Conservation (phyloP, 1,140 invertebrate genomes). For the Meloidogyne exigua region DNA sequence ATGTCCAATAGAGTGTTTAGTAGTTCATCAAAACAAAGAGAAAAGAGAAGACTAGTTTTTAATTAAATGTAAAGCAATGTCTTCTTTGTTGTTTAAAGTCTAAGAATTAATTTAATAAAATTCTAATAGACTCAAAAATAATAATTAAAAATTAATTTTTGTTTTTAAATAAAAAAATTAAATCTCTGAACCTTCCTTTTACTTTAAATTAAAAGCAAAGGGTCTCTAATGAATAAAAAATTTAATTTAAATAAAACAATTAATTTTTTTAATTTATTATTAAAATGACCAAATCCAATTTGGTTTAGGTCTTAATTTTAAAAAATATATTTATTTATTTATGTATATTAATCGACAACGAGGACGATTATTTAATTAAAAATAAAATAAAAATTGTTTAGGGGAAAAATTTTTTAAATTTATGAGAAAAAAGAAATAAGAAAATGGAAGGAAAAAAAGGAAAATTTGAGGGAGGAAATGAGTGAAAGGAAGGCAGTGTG, state of each 20-base stretch:
- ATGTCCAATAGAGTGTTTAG: too few species aligned
- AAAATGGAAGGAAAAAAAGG: neutral
- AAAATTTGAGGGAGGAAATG: neutral
- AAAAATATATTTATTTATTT: neutral
- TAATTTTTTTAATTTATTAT: too few species aligned
- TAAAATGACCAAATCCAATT: neutral
- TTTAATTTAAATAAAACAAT: too few species aligned
- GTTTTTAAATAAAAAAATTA: too few species aligned
- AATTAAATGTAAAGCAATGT: too few species aligned
- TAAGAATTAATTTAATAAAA: too few species aligned
- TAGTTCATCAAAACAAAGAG: neutral
- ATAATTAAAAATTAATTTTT: too few species aligned
- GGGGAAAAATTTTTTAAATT: neutral
- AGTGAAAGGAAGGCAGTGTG: neutral
- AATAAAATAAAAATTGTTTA: neutral
- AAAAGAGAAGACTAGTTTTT: neutral
- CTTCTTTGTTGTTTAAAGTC: too few species aligned
- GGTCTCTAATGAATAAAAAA: too few species aligned
- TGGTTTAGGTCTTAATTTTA: neutral
- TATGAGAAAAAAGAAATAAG: neutral
- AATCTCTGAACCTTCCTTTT: too few species aligned
- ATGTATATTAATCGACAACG: neutral
- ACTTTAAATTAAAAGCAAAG: too few species aligned
- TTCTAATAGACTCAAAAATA: too few species aligned
- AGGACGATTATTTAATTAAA: neutral